Base-by-base conservation (phyloP, 2,888 invertebrate species). In the Drosophila anomalipes region DNA sequence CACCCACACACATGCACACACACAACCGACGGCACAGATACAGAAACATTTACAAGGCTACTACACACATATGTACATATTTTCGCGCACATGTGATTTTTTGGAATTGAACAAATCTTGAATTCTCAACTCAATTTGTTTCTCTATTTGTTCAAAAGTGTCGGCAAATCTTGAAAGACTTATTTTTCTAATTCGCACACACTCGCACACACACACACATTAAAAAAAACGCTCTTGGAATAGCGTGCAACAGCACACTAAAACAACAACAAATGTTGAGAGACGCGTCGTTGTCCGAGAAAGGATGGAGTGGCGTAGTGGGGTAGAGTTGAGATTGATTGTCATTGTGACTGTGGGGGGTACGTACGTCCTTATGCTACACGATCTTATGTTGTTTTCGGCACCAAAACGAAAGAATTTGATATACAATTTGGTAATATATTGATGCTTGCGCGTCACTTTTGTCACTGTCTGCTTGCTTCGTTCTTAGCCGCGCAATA, bases 21-120 rank as follows among this genome's bases (percentile, higher is more conserved):
- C 47, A 57, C 57, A 57, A 5, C 39, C 35, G 44, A 60, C 53
- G 44, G 49, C 61, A 62, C 51, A 66, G 33, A 70, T 59, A 65
- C 44, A 66, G 47, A 52, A 44, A 63, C 52, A 52, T 59, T 52
- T 60, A 77, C 78, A 74, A 70, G 67, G 74, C 66, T 57, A 44
- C 32, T 47, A 30, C 30, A 58, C 12, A 58, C 72, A 59, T 19
- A 70, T 32, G 63, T 68, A 56, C 16, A 52, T 44, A 71, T 67
- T 70, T 77, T 47, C 58, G 70, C 74, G 70, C 74, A 80, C 82
- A 81, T 81, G 77, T 79, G 61, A 72, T 65, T 47, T 74, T 52
- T 52, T 56, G 56, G 41, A 12, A 51, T 65, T 66, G 44, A 62
- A 66, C 26, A 61, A 78, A 54, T 44, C 35, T 53, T 47, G 30